phyloP scores from a whole-genome alignment of 1,140 invertebrate species.

The Drosophila bifasciata region DNA sequence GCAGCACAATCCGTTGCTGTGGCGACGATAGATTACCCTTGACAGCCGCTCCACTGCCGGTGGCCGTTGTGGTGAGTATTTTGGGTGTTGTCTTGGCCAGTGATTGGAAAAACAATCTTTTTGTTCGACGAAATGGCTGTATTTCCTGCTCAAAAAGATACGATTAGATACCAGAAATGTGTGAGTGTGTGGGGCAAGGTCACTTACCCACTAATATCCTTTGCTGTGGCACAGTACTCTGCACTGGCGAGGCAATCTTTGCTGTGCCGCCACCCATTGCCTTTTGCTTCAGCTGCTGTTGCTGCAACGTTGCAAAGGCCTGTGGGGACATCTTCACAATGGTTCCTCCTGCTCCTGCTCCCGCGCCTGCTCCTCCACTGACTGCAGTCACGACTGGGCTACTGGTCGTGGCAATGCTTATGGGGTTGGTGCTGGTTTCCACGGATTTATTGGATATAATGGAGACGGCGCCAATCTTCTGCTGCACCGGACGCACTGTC shows the following conservation, averaged over 20 bases:
- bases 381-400: constrained; percentile 3
- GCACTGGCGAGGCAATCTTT: constrained; percentile 18
- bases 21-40: constrained; percentile 81
- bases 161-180: not conserved
- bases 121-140: constrained; percentile 76
- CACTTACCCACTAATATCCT: constrained; percentile 73
- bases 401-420: constrained; percentile 17
- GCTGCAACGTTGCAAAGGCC: constrained; percentile 72
- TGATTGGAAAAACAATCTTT: constrained; percentile 72
- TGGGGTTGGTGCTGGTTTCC: constrained; percentile 14
- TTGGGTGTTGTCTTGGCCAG: constrained; percentile 56
- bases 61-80: constrained; percentile 64
- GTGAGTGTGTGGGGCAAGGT: too few relatives aligned
- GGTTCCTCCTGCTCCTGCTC: constrained; percentile 38
- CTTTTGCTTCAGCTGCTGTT: constrained; percentile 65
- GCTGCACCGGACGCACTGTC: constrained; percentile 63
- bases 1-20: constrained; percentile 84
- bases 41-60: constrained; percentile 14
- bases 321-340: constrained; percentile 80
- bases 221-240: constrained; percentile 54
- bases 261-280: constrained; percentile 21
- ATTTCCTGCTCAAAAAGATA: constrained; percentile 50
- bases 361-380: too few relatives aligned
- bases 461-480: constrained; percentile 67
- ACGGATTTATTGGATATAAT: constrained; percentile 56